Evolutionary conservation across 2,888 invertebrate genomes (phyloP).

Genomic region (Teleogryllus oceanicus): DNA sequence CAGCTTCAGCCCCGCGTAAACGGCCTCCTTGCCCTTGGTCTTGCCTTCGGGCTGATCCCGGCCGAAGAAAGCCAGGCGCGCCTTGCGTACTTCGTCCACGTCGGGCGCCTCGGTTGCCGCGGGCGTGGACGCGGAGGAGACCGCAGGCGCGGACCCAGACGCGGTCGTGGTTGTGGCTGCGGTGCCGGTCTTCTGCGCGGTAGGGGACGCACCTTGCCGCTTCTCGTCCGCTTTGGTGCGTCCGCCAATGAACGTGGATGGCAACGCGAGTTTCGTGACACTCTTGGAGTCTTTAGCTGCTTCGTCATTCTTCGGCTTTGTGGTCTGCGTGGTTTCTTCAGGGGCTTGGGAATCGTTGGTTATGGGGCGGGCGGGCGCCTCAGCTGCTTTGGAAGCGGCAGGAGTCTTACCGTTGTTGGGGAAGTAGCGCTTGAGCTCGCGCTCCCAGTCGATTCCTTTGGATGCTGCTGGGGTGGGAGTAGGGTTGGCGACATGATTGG

Average conservation of each 20-base stretch:
- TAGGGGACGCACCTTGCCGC: not conserved
- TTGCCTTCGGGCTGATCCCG: constrained; percentile 27
- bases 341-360: constrained; percentile 31
- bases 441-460: constrained; percentile 40
- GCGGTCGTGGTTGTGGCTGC: not conserved
- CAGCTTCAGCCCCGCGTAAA: constrained; percentile 25
- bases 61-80: constrained; percentile 46
- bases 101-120: constrained; percentile 36
- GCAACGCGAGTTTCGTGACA: not conserved
- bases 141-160: not conserved
- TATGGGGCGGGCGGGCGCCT: constrained; percentile 25
- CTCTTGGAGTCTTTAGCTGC: not conserved
- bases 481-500: not conserved
- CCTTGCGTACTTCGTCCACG: constrained; percentile 45
- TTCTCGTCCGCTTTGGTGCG: constrained; percentile 27
- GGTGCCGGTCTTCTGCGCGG: not conserved
- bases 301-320: constrained; percentile 32
- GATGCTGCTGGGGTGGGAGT: not conserved
- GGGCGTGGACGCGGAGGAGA: not conserved
- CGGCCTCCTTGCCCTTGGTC: constrained; percentile 18
- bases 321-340: constrained; percentile 32
- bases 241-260: constrained; percentile 36
- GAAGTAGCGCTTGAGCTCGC: constrained; percentile 41
- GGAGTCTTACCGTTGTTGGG: constrained; percentile 27
- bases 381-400: constrained; percentile 44